Evolutionary conservation across 1,140 invertebrate genomes (phyloP).

Genomic region (Neodiprion lecontei): DNA sequence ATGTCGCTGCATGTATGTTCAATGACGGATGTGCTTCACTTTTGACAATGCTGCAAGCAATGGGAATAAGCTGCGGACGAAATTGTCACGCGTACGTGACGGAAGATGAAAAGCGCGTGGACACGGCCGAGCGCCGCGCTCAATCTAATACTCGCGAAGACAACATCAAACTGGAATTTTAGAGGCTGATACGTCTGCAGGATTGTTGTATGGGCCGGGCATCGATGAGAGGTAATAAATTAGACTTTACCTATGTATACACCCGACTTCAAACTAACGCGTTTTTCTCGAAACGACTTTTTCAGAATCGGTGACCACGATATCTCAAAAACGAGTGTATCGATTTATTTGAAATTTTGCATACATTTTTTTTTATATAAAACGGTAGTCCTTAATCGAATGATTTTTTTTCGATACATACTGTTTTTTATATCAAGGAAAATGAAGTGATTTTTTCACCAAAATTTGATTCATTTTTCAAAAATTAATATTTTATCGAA

Average conservation of each 20-base stretch:
- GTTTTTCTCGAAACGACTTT: conserved; percentile 16
- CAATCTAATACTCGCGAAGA: conserved; percentile 23
- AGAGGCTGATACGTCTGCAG: conserved; percentile 1
- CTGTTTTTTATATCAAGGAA: neutral
- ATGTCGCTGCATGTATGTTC: too few relatives aligned
- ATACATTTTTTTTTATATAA: conserved; percentile 13
- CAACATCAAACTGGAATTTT: conserved; percentile 22
- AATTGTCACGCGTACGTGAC: conserved; percentile 24
- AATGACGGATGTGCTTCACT: too few relatives aligned
- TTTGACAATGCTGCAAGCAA: conserved; percentile 19
- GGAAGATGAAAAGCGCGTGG: conserved; percentile 17
- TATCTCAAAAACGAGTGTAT: neutral
- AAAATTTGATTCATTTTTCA: conserved; percentile 17
- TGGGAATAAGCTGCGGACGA: conserved; percentile 22
- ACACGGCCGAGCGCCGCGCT: conserved; percentile 22
- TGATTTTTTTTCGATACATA: conserved; percentile 15
- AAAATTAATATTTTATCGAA: neutral
- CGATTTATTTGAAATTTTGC: conserved; percentile 21
- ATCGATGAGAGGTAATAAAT: neutral
- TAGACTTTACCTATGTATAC: too few relatives aligned
- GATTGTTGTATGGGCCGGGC: neutral
- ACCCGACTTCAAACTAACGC: conserved; percentile 2
- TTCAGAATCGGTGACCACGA: conserved; percentile 13
- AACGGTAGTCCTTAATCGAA: conserved; percentile 19
- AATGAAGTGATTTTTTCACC: conserved; percentile 1